Evolutionary conservation across 2,888 invertebrate genomes (phyloP).

Genomic region (Proisotoma minuta): DNA sequence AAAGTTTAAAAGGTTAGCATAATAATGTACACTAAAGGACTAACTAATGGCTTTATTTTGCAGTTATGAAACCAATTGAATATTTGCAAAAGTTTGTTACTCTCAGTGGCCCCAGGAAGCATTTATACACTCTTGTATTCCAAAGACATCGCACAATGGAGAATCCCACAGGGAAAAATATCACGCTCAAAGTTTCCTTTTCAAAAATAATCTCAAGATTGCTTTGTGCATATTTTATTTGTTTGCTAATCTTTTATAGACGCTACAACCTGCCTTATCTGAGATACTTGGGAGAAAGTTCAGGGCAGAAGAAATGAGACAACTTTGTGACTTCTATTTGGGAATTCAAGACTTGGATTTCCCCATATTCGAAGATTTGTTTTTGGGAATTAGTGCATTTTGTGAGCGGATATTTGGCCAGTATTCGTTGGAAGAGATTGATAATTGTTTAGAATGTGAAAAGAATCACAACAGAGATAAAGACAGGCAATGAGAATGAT

Average conservation of each 20-base stretch:
- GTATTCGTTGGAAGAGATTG: conserved; percentile 37
- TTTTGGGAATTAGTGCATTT: conserved; percentile 70
- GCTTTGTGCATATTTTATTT: no score
- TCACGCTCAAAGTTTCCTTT: conserved; percentile 28
- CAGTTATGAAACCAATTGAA: conserved; percentile 33
- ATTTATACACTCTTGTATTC: conserved; percentile 42
- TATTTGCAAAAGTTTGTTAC: conserved; percentile 39
- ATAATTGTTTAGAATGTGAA: conserved; percentile 34
- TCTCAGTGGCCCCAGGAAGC: conserved; percentile 37
- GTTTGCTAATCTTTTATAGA: conserved; percentile 50
- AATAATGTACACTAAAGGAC: not conserved
- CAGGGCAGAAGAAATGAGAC: conserved; percentile 50
- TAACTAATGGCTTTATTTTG: not conserved
- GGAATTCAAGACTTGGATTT: conserved; percentile 53
- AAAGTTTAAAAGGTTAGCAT: conserved; percentile 30
- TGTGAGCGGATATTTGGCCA: conserved; percentile 61
- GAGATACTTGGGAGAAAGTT: conserved; percentile 65
- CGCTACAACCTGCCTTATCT: conserved; percentile 57
- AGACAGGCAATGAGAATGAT: no score
- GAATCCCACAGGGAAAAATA: conserved; percentile 42
- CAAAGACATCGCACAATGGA: conserved; percentile 40
- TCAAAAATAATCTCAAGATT: no score
- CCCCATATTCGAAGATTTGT: conserved; percentile 8
- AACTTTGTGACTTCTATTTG: conserved; percentile 25
- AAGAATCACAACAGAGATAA: conserved; percentile 6